A percentile compares a stretch with the other conserved stretches of the same genome.
Evolutionary conservation across 2,113 vertebrate species (phyloP).

Genomic region (Todiramphus chloris): DNA sequence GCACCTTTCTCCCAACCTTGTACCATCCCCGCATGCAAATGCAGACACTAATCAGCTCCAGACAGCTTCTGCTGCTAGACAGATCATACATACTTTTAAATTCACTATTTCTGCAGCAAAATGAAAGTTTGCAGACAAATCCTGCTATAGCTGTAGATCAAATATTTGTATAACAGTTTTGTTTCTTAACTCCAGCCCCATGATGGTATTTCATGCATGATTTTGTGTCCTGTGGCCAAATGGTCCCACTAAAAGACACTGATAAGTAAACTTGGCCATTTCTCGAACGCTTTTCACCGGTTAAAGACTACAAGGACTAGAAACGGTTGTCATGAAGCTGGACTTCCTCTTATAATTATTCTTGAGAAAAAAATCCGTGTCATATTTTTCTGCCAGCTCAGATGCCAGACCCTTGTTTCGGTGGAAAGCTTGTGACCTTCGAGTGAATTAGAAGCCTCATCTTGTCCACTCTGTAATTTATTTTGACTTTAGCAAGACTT

Average conservation of each 20-base stretch:
- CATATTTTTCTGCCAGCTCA: constrained; percentile 9
- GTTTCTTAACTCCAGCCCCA: accelerated
- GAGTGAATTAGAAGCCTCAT: not conserved
- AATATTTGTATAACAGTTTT: not conserved
- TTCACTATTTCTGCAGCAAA: not conserved
- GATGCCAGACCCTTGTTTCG: not conserved
- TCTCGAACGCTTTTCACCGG: not conserved
- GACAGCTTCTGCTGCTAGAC: not conserved
- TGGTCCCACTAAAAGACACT: not conserved
- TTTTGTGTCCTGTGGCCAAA: not conserved
- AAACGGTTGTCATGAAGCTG: constrained; percentile 40
- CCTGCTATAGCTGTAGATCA: not conserved
- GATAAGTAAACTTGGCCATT: not conserved
- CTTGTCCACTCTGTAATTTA: constrained; percentile 45
- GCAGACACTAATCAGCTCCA: not conserved
- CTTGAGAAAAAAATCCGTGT: not conserved
- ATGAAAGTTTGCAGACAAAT: not conserved
- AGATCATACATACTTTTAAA: not conserved
- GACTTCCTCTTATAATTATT: constrained; percentile 28
- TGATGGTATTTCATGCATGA: not conserved
- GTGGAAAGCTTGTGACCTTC: constrained; percentile 46
- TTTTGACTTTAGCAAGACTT: constrained; percentile 49
- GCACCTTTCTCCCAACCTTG: not conserved
- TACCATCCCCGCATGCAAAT: not conserved
- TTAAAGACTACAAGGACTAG: not conserved